Evolutionary conservation across 2,113 vertebrate species (phyloP).

Genomic region (Tachycineta bicolor): DNA sequence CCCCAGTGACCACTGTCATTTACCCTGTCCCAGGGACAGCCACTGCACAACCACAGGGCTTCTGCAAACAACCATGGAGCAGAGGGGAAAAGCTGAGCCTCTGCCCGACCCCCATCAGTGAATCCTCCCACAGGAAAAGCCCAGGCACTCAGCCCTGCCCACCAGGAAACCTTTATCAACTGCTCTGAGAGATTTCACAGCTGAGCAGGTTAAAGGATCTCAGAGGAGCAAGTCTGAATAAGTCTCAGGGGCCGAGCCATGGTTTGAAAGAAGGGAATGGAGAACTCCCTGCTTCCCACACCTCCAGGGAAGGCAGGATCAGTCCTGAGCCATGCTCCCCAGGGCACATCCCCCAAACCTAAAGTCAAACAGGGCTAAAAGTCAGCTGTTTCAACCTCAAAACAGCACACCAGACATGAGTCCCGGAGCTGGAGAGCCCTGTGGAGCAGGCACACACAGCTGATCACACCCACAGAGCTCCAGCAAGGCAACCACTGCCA

Average conservation of each 20-base stretch:
- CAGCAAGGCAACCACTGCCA: fast-evolving
- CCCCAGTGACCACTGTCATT: neutral
- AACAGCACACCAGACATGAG: neutral
- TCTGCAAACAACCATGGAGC: neutral
- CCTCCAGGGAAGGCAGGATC: neutral
- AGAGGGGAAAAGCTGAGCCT: neutral
- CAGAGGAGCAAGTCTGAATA: neutral
- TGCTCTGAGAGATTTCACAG: neutral
- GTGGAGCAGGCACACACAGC: fast-evolving
- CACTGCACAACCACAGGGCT: neutral
- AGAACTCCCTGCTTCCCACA: neutral
- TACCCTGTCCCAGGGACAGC: neutral
- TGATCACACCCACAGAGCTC: neutral
- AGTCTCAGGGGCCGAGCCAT: fast-evolving
- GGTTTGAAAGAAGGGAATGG: neutral
- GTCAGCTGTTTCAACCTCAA: neutral
- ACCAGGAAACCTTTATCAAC: neutral
- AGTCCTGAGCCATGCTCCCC: neutral
- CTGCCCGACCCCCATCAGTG: neutral
- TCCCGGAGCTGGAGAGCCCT: neutral
- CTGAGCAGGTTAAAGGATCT: neutral
- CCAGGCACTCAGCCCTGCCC: neutral
- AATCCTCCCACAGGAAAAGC: neutral
- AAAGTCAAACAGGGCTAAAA: neutral
- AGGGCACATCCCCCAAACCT: neutral